These are phyloP conservation scores for Mastomys coucha DNA, from an alignment of 2,113 vertebrate species.

Conservation along the genomic window DNA sequence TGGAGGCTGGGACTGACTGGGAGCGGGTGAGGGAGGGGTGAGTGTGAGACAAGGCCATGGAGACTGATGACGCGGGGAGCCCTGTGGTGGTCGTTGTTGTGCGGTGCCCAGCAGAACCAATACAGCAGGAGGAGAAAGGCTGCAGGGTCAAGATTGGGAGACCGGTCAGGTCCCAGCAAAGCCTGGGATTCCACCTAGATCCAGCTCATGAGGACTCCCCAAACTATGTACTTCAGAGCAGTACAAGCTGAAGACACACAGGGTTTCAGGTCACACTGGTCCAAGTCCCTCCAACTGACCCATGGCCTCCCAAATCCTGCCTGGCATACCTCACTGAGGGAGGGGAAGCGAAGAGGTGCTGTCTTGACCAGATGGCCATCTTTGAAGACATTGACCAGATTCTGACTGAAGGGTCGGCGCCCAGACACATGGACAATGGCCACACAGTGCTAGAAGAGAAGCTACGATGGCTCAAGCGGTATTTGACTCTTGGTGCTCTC, in stretches of 20 bases:
- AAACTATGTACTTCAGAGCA: not conserved
- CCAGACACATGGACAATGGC: slow-evolving; percentile 93
- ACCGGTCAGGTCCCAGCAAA: not conserved
- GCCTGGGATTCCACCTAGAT: not conserved
- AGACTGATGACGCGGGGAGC: slow-evolving; percentile 70
- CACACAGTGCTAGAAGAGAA: slow-evolving; percentile 91
- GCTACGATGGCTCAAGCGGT: rapidly evolving
- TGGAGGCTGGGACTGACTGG: slow-evolving; percentile 91
- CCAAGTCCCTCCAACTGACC: not conserved
- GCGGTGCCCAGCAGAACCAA: slow-evolving; percentile 96
- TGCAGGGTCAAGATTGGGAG: slow-evolving; percentile 64
- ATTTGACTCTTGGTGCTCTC: rapidly evolving
- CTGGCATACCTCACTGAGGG: slow-evolving; percentile 92
- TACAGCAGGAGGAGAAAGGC: slow-evolving; percentile 98
- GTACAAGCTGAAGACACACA: not conserved
- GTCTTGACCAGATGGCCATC: slow-evolving; percentile 91
- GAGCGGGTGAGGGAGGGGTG: slow-evolving; percentile 91
- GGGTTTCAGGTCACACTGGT: not conserved
- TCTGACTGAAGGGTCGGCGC: slow-evolving; percentile 96
- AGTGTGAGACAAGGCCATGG: not conserved
- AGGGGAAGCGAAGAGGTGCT: slow-evolving; percentile 94
- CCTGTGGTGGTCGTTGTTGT: slow-evolving; percentile 91
- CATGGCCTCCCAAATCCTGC: not conserved
- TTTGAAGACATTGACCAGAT: slow-evolving; percentile 93
- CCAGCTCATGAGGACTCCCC: not conserved